Conservation (phyloP, 2,113 vertebrate species). For the Tragelaphus imberbis region DNA sequence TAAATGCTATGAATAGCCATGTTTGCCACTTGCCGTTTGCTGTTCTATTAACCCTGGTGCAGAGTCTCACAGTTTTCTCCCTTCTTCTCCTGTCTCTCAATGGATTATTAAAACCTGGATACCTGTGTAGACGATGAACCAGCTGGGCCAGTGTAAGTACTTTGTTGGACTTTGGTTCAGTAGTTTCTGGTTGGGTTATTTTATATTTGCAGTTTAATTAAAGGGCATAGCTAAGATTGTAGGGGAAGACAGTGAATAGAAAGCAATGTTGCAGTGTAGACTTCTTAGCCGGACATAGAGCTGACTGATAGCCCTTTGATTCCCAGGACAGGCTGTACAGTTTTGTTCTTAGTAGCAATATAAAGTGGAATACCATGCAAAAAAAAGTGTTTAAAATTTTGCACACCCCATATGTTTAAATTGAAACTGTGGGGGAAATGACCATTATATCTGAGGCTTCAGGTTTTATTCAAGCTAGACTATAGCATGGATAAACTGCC, state of each 20-base stretch:
- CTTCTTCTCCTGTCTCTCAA: constrained; percentile 68
- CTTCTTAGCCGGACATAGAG: neutral
- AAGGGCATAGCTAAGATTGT: neutral
- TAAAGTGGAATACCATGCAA: neutral
- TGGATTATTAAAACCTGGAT: constrained; percentile 51
- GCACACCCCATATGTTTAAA: neutral
- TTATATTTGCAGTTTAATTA: neutral
- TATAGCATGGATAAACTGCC: neutral
- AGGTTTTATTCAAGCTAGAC: neutral
- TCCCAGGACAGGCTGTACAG: neutral
- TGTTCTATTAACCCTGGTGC: accelerated
- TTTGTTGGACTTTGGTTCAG: neutral
- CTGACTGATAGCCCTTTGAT: neutral
- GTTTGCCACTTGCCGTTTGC: constrained; percentile 65
- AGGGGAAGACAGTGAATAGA: neutral
- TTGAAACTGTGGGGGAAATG: neutral
- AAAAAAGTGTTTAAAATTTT: neutral
- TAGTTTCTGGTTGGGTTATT: neutral
- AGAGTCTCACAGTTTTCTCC: constrained; percentile 67
- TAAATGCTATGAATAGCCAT: constrained; percentile 73
- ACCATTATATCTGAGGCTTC: neutral
- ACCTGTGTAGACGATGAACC: constrained; percentile 92
- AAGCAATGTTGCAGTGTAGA: neutral
- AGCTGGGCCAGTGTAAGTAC: constrained; percentile 95
- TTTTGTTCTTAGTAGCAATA: neutral